Percentiles rank a stretch among this genome's conserved stretches.
These are phyloP conservation scores for Drosophila nannoptera DNA, from an alignment of 1,140 invertebrate species.

Conservation along the genomic window DNA sequence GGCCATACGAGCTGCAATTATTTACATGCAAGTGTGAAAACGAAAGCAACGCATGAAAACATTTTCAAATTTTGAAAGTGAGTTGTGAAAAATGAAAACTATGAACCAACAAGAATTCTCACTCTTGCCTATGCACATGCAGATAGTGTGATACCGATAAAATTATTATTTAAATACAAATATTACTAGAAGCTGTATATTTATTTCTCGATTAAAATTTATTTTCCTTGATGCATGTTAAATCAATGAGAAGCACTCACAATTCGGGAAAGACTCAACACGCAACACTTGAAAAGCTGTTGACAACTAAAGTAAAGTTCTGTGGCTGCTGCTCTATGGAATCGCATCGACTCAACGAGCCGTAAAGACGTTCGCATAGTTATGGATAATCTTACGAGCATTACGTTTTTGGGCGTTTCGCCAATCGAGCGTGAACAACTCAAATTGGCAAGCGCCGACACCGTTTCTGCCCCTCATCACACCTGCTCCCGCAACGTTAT, in stretches of 20 bases:
- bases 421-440: constrained; percentile 60
- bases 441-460: constrained; percentile 41
- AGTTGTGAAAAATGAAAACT: constrained; percentile 43
- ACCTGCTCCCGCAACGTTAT: not conserved
- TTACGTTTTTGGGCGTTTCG: constrained; percentile 41
- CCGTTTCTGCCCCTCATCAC: not conserved
- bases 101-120: not conserved
- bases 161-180: too few relatives aligned
- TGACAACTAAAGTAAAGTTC: constrained; percentile 47
- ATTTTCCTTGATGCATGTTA: not conserved
- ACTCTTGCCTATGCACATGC: too few relatives aligned
- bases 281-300: constrained; percentile 35
- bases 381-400: constrained; percentile 45
- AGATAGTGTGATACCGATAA: too few relatives aligned
- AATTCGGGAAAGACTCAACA: constrained; percentile 4
- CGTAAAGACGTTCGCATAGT: constrained; percentile 62
- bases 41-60: not conserved
- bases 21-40: constrained; percentile 6
- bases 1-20: constrained; percentile 11
- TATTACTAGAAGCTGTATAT: too few relatives aligned
- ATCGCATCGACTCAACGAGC: constrained; percentile 44
- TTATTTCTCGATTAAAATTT: not conserved
- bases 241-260: constrained; percentile 25
- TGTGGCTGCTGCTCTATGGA: constrained; percentile 12
- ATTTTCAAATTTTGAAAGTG: constrained; percentile 19